phyloP scores from a whole-genome alignment of 2,113 vertebrate genomes.

The Girardinichthys multiradiatus region DNA sequence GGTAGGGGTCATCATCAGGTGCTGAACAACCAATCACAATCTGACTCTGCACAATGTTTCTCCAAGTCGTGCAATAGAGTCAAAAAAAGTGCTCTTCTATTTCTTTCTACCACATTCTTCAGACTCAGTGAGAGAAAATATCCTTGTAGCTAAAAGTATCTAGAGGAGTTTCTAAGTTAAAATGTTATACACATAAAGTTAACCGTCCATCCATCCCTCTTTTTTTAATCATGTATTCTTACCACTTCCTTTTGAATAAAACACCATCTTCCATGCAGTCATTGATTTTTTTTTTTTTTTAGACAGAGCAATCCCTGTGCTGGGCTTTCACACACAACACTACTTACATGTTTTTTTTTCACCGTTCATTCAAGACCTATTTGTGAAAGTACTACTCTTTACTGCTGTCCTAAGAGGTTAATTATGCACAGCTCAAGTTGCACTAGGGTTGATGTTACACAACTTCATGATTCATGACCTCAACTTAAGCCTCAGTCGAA shows the following conservation, averaged over 20 bases:
- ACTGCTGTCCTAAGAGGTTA: slow-evolving; percentile 60
- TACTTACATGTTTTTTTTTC: background rate
- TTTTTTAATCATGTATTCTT: too few relatives aligned
- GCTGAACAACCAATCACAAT: too few relatives aligned
- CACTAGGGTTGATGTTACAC: slow-evolving; percentile 42
- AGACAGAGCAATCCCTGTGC: background rate
- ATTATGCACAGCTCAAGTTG: slow-evolving; percentile 55
- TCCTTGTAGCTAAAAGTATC: background rate
- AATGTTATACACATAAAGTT: background rate
- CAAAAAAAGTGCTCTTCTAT: too few relatives aligned
- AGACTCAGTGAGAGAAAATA: too few relatives aligned
- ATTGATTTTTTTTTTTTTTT: background rate
- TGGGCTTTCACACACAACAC: background rate
- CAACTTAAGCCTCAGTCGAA: slow-evolving; percentile 58
- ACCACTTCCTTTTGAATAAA: too few relatives aligned
- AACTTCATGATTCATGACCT: slow-evolving; percentile 76
- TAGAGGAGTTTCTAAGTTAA: background rate
- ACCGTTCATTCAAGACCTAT: background rate
- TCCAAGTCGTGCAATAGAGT: too few relatives aligned
- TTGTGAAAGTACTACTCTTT: slow-evolving; percentile 42
- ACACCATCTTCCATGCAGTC: background rate
- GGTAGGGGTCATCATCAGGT: too few relatives aligned
- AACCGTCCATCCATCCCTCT: too few relatives aligned
- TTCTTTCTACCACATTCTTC: too few relatives aligned
- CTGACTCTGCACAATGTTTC: too few relatives aligned